Evolutionary conservation across 2,888 invertebrate species (phyloP), one percentile per base, ranked within the genome.

Genomic region (Mythimna pallens): DNA sequence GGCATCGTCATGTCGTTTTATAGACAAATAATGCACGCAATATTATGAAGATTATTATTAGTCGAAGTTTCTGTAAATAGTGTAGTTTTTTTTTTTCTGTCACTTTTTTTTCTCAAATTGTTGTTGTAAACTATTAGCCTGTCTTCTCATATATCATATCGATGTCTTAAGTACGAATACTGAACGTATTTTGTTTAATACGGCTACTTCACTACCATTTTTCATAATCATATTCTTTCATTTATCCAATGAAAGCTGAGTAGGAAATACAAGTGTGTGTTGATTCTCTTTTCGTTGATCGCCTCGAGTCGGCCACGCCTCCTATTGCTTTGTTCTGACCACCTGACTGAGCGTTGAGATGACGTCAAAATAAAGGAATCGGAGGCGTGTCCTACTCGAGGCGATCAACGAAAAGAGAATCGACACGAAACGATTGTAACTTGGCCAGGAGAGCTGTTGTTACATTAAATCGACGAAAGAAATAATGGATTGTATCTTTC

Each of bases 21-120:
- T 25, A 65, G 30, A 69, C 10, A 25, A 66, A 55, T 73, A 58
- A 25, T 70, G 59, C 71, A 83, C 72, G 63, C 54, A 50, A 36
- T 47, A 43, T 50, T 58, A 5, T 59, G 20, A 1, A 58, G 20
- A 0, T 58, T 61, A 47, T 34, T 61, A 52, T 59, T n/a, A 22
- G 4, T 40, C 3, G 0, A 40, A 3, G 65, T 57, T 20, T 22
- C 3, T 69, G 10, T 66, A 1, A 36, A 34, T 74, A 40, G n/a
- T 40, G 6, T 43, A 65, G 36, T 20, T 22, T 54, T 9, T 3
- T 25, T 34, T 62, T 69, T 70, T 36, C 6, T 58, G 2, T 50
- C 47, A 72, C 47, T 2, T 22, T 58, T 69, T 64, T 43, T 17
- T 36, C 54, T 55, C 12, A n/a, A 20, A 25, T 40, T 59, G 17